Evolutionary conservation across 2,888 invertebrate genomes (phyloP).

Genomic region (Ophion slaviceki): DNA sequence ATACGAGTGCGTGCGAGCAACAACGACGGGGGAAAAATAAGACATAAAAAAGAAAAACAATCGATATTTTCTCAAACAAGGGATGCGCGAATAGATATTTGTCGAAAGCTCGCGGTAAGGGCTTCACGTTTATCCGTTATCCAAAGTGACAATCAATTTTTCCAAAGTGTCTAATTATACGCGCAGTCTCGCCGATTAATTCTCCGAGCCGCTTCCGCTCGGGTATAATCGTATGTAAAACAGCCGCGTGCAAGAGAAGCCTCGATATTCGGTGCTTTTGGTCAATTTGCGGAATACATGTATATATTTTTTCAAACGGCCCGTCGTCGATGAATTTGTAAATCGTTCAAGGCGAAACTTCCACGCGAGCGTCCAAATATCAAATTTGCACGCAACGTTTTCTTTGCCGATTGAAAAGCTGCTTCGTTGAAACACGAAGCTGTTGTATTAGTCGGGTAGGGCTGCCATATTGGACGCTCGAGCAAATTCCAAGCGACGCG

Average conservation of each 20-base stretch:
- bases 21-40: conserved; percentile 15
- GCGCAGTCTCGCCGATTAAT: conserved; percentile 1
- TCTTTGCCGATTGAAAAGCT: too few relatives aligned
- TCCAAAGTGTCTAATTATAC: conserved; percentile 62
- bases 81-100: conserved; percentile 57
- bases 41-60: conserved; percentile 37
- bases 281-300: too few relatives aligned
- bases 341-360: too few relatives aligned
- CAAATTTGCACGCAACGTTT: too few relatives aligned
- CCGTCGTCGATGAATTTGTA: too few relatives aligned
- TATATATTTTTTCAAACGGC: too few relatives aligned
- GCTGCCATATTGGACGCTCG: too few relatives aligned
- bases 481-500: too few relatives aligned
- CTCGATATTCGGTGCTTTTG: too few relatives aligned
- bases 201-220: neutral
- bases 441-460: too few relatives aligned
- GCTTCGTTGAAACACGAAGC: too few relatives aligned
- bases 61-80: conserved; percentile 57
- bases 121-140: conserved; percentile 62
- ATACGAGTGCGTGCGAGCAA: conserved; percentile 41
- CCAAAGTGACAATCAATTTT: conserved; percentile 70
- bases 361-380: too few relatives aligned
- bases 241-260: conserved; percentile 2
- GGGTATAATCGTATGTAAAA: neutral
- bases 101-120: conserved; percentile 32